Evolutionary conservation across 2,888 invertebrate species (phyloP).

Genomic region (Tenthredo notha): DNA sequence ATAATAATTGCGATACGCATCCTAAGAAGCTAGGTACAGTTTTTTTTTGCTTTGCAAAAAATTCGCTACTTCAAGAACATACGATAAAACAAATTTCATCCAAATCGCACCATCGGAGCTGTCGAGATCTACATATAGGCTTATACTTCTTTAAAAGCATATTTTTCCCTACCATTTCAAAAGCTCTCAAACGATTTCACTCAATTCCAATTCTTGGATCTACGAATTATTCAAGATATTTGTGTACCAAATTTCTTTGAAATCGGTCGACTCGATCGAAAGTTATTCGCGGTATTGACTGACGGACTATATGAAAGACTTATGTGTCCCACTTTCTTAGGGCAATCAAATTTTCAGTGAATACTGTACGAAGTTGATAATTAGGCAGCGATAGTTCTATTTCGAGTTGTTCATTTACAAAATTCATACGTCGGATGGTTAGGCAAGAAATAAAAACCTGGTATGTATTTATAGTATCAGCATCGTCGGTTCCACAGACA

Average conservation of each 20-base stretch:
- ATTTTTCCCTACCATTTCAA: neutral
- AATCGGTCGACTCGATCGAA: neutral
- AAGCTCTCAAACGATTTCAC: neutral
- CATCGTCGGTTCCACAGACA: neutral
- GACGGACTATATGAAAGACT: neutral
- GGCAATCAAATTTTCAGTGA: neutral
- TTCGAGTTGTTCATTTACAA: neutral
- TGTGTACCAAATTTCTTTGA: neutral
- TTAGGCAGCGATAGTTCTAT: neutral
- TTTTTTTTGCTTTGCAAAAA: neutral
- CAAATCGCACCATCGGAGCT: neutral
- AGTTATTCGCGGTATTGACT: neutral
- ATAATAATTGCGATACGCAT: neutral
- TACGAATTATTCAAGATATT: neutral
- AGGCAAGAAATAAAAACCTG: neutral
- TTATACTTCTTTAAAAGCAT: neutral
- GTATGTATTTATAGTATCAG: neutral
- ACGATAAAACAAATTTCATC: neutral
- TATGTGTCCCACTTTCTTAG: neutral
- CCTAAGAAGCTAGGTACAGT: neutral
- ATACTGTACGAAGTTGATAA: neutral
- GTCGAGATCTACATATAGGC: neutral
- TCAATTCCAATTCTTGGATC: neutral
- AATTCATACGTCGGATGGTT: neutral
- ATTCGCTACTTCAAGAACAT: neutral